Percentiles rank a stretch among this genome's conserved stretches.
Conservation (phyloP, 2,888 invertebrate genomes). For the Nomada fucata region DNA sequence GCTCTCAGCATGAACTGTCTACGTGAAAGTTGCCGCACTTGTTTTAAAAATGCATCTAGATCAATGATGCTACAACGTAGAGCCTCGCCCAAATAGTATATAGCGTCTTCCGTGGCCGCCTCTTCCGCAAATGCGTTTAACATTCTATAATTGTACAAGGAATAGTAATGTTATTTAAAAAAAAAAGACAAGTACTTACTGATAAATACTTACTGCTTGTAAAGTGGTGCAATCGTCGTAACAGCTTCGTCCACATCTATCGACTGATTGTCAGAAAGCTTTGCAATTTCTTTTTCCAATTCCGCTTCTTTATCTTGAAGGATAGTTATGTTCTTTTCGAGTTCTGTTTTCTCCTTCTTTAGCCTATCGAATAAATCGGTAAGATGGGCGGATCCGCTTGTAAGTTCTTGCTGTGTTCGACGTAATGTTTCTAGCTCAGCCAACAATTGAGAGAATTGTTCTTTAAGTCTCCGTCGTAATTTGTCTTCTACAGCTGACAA, state of each 20-base stretch:
- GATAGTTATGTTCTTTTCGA: slow-evolving; percentile 93
- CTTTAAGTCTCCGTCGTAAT: slow-evolving; percentile 92
- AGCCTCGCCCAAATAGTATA: slow-evolving; percentile 98
- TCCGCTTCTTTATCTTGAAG: slow-evolving; percentile 95
- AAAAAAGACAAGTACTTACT: background rate
- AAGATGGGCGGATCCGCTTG: slow-evolving; percentile 92
- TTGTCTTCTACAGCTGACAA: slow-evolving; percentile 98
- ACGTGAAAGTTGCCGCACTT: slow-evolving; percentile 96
- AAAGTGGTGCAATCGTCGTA: slow-evolving; percentile 97
- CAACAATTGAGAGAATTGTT: slow-evolving; percentile 95
- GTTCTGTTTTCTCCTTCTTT: slow-evolving; percentile 91
- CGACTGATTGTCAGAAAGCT: slow-evolving; percentile 91
- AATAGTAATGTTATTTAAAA: background rate
- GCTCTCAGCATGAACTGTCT: slow-evolving; percentile 98
- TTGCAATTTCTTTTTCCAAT: slow-evolving; percentile 91
- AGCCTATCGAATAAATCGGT: slow-evolving; percentile 91
- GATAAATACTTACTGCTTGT: slow-evolving; percentile 91
- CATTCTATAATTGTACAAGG: slow-evolving; percentile 86
- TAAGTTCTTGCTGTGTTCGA: slow-evolving; percentile 94
- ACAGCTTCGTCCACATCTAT: slow-evolving; percentile 98
- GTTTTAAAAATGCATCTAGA: slow-evolving; percentile 97
- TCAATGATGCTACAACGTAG: slow-evolving; percentile 96
- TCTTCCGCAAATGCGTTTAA: slow-evolving; percentile 98
- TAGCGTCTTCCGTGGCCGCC: slow-evolving; percentile 98
- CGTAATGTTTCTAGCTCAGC: slow-evolving; percentile 96